Conservation (phyloP, 2,113 vertebrate genomes). For the Aspiorhynchus laticeps region DNA sequence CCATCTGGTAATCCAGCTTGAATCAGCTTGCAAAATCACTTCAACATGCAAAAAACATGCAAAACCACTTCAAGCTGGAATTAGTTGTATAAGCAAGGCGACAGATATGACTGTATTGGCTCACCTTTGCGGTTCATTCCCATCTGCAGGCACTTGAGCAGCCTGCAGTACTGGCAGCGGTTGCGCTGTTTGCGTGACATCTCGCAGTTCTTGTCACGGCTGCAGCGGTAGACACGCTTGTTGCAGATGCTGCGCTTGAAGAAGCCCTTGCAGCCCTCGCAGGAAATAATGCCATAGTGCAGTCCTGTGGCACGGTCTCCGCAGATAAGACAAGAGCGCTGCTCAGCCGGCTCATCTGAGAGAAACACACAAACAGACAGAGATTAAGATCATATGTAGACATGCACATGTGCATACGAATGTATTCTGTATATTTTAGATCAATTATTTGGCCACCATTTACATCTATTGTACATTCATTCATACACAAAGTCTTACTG, state of each 20-base stretch:
- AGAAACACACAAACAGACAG: conserved; percentile 48
- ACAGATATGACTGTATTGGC: neutral
- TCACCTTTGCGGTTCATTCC: conserved; percentile 99
- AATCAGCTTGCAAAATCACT: neutral
- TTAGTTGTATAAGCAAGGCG: neutral
- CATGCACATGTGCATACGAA: neutral
- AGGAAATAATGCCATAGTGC: conserved; percentile 99
- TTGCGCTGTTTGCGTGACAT: conserved; percentile 99
- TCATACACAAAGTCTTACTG: too few species aligned
- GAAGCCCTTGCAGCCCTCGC: conserved; percentile 99
- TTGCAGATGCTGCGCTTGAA: conserved; percentile 99
- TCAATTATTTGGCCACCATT: neutral
- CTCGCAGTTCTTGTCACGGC: conserved; percentile 97
- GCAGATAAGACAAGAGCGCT: conserved; percentile 97
- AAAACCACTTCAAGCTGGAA: neutral
- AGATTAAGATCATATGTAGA: neutral
- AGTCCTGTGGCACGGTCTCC: conserved; percentile 96
- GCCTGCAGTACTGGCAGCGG: conserved; percentile 97
- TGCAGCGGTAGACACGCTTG: conserved; percentile 97
- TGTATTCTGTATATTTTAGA: neutral
- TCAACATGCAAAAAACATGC: neutral
- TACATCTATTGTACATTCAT: neutral
- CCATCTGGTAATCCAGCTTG: neutral
- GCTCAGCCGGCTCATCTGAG: conserved; percentile 96
- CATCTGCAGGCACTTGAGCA: conserved; percentile 99